Base-by-base conservation (phyloP, 2,888 invertebrate species). In the Tholera decimalis region DNA sequence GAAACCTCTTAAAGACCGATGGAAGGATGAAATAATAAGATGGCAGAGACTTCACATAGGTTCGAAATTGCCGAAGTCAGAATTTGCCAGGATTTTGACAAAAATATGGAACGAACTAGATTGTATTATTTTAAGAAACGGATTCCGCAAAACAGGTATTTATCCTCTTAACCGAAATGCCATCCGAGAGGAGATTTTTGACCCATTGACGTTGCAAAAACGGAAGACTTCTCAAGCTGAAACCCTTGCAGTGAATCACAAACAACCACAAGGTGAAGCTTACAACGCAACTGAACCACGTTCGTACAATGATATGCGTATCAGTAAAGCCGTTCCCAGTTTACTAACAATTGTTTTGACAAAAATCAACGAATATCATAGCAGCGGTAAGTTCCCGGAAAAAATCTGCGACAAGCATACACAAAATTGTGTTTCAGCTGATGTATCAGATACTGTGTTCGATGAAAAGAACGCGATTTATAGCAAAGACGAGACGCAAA, bases 31-130 rank as follows among this genome's bases (percentile, higher is more conserved):
- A 65, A 47, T 80, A 1, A 69, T 81, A 5, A 57, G 54, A 47
- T 84, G 82, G 80, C 79, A 83, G 51, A 67, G 80, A 5, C 62
- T 61, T 18, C 78, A 83, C 35, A 33, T 76, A 24, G 83, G 81
- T 6, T 26, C 47, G 0, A 81, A 83, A 35, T 33, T 50, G 18
- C 54, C 41, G 13, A 41, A 41, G n/a, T 33, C 13, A 35, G 50
- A 50, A 57, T 63, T 54, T 57, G 30, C 63, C 20, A n/a, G 63
- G 54, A 41, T 41, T 4, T 46, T 72, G 22, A 61, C 69, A 15
- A 55, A 76, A 33, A 65, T 58, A 15, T 76, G 72, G 68, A 63
- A 46, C 39, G 71, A 44, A 44, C 44, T 44, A 44, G 24, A 44
- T 44, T 44, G 44, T 24, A 44, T 44, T 30, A 59, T 77, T 18